These are phyloP conservation scores for Phalacrocorax carbo DNA, from an alignment of 2,113 vertebrate genomes.

Conservation along the genomic window DNA sequence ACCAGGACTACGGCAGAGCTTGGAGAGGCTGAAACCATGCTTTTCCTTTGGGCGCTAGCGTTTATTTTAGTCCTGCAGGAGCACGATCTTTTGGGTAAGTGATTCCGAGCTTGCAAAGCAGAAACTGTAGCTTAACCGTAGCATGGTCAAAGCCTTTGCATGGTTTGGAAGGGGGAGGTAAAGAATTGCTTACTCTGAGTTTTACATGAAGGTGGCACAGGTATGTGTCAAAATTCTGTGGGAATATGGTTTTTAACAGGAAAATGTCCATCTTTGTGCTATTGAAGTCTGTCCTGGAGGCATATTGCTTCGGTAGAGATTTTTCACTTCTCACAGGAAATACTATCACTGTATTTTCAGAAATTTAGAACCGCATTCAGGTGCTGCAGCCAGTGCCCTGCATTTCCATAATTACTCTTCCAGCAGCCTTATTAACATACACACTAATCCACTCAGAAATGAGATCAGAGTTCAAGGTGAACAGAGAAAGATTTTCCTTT, in stretches of 20 bases:
- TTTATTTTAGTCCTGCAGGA: not conserved
- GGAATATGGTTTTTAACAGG: not conserved
- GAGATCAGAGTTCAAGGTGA: not conserved
- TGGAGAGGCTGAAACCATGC: slow-evolving; percentile 16
- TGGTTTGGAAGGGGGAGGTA: not conserved
- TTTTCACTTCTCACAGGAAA: not conserved
- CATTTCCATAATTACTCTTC: not conserved
- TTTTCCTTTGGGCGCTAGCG: not conserved
- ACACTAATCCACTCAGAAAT: not conserved
- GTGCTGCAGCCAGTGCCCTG: not conserved
- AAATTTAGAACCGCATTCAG: not conserved
- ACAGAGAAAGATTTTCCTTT: not conserved
- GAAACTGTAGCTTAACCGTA: not conserved
- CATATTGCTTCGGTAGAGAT: not conserved
- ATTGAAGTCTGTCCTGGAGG: not conserved
- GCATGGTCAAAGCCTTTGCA: not conserved
- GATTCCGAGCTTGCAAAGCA: not conserved
- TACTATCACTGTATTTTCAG: not conserved
- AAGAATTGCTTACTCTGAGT: not conserved
- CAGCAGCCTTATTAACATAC: not conserved
- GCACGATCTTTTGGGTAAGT: slow-evolving; percentile 26
- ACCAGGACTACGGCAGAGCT: not conserved
- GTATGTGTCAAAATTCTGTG: not conserved
- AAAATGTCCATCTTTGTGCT: not conserved
- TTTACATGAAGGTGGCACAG: not conserved